Evolutionary conservation across 2,113 vertebrate genomes (phyloP).

Genomic region (Seriola aureovittata): DNA sequence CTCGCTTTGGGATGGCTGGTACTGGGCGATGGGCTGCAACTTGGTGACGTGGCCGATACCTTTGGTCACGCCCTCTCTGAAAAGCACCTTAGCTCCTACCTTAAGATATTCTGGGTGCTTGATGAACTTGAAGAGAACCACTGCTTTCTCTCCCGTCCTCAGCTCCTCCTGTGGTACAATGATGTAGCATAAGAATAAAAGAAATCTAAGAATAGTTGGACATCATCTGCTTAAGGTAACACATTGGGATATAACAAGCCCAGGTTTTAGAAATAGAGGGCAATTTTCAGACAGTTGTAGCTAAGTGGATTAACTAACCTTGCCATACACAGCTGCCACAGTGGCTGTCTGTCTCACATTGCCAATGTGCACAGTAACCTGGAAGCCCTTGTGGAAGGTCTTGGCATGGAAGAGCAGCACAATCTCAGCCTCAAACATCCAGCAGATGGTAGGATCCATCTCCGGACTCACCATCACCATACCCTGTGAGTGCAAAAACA

Average conservation of each 20-base stretch:
- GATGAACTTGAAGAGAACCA: constrained; percentile 96
- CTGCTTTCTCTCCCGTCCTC: constrained; percentile 96
- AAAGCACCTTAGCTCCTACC: constrained; percentile 95
- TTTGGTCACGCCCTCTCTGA: constrained; percentile 97
- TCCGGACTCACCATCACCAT: constrained; percentile 99
- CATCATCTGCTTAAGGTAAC: background rate
- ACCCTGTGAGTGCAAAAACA: constrained; percentile 83
- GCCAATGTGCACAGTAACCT: constrained; percentile 96
- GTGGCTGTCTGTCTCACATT: constrained; percentile 96
- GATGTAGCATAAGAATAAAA: constrained; percentile 8
- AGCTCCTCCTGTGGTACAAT: constrained; percentile 89
- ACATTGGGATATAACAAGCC: background rate
- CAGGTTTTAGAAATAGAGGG: background rate
- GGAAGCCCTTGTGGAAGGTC: constrained; percentile 97
- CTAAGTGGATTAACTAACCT: constrained; percentile 84
- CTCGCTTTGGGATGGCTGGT: constrained; percentile 59
- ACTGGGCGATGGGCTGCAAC: constrained; percentile 88
- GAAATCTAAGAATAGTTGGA: background rate
- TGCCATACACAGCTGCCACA: constrained; percentile 94
- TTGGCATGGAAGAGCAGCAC: constrained; percentile 97
- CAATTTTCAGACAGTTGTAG: background rate
- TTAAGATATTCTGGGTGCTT: constrained; percentile 99
- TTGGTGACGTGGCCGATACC: constrained; percentile 97
- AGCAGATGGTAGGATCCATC: constrained; percentile 98
- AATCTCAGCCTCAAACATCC: constrained; percentile 96